These are phyloP conservation scores for Metaphire vulgaris DNA, from an alignment of 1,140 invertebrate genomes.

Conservation along the genomic window DNA sequence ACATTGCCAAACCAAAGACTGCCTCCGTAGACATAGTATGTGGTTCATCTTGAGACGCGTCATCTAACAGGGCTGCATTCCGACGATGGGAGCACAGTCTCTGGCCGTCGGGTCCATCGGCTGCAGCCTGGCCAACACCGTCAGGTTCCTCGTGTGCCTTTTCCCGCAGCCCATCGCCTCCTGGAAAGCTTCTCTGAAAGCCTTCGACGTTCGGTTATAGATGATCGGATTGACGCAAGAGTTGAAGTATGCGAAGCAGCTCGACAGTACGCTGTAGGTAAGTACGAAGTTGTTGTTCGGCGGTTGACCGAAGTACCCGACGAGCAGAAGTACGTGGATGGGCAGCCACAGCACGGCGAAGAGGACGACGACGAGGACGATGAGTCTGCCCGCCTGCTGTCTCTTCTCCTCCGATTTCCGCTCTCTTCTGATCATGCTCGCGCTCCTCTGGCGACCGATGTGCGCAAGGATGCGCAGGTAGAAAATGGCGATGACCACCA, in stretches of 20 bases:
- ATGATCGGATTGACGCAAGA: conserved; percentile 67
- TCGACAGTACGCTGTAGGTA: conserved; percentile 1
- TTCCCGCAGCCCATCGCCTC: conserved; percentile 7
- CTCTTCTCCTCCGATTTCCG: no score
- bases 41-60: no score
- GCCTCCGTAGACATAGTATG: no score
- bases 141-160: no score
- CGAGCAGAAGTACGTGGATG: conserved; percentile 61
- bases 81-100: no score
- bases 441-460: not conserved
- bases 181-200: conserved; percentile 60
- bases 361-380: conserved; percentile 82
- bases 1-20: no score
- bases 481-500: conserved; percentile 8
- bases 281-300: not conserved
- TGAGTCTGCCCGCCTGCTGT: conserved; percentile 80
- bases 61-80: no score
- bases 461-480: not conserved
- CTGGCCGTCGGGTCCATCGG: no score
- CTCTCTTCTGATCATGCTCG: no score
- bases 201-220: conserved; percentile 68
- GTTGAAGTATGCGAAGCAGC: conserved; percentile 31
- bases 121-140: no score
- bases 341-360: conserved; percentile 89
- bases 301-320: conserved; percentile 34